Conservation (phyloP, 2,113 vertebrate species). For the Myotis brandtii region DNA sequence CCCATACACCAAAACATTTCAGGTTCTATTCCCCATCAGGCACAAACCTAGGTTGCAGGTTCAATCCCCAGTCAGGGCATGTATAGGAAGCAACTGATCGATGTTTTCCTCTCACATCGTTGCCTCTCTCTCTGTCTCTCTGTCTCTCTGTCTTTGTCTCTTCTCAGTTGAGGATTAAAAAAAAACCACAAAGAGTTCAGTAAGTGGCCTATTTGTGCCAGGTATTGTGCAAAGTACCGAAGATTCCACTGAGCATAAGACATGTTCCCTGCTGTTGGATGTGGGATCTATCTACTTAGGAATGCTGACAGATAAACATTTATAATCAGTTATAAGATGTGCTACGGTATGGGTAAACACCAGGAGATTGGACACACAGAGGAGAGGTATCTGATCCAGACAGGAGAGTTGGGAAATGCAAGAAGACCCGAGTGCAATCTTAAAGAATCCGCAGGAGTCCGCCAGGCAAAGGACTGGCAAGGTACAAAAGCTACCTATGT, state of each 20-base stretch:
- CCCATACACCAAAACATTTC: not conserved
- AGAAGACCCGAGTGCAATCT: conserved; percentile 28
- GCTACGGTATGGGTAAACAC: not conserved
- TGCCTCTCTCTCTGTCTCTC: not conserved
- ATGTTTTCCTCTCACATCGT: not conserved
- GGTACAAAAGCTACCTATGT: conserved; percentile 43
- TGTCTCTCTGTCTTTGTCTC: not conserved
- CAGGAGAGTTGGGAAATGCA: not conserved
- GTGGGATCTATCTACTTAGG: not conserved
- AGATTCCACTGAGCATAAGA: not conserved
- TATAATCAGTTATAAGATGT: conserved; percentile 48
- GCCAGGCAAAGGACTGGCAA: conserved; percentile 50
- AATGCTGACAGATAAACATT: conserved; percentile 40
- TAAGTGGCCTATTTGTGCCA: not conserved
- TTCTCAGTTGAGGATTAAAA: not conserved
- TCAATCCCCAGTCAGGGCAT: not conserved
- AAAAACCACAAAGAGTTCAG: not conserved
- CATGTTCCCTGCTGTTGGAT: not conserved
- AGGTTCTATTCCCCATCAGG: not conserved
- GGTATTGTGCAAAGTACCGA: not conserved
- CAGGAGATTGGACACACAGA: not conserved
- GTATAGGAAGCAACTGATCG: not conserved
- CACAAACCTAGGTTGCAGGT: not conserved
- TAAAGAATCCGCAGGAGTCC: conserved; percentile 28
- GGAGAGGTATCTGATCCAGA: conserved; percentile 5